Conservation (phyloP, 1,140 invertebrate genomes). For the Mylabris phalerata region DNA sequence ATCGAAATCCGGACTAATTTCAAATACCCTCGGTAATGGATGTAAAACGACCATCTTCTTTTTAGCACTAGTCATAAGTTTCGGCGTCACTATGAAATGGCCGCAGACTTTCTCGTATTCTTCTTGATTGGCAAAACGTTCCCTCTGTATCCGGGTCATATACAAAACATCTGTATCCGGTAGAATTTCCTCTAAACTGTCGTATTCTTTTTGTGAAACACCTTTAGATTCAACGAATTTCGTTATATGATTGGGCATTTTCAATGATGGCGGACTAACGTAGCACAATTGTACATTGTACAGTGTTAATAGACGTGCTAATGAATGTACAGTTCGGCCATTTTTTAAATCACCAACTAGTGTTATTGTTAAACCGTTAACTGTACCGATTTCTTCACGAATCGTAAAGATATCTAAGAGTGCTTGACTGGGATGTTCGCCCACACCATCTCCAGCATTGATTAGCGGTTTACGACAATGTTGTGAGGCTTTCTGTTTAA, state of each 20-base stretch:
- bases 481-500: conserved; percentile 65
- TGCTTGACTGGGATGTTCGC: conserved; percentile 98
- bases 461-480: conserved; percentile 84
- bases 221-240: conserved; percentile 72
- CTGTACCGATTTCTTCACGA: conserved; percentile 96
- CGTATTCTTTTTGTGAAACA: conserved; percentile 69
- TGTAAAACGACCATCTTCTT: conserved; percentile 95
- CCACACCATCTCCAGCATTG: conserved; percentile 96
- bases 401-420: conserved; percentile 97
- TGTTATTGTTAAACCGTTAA: conserved; percentile 89
- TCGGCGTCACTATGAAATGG: conserved; percentile 83
- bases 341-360: conserved; percentile 96
- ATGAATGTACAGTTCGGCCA: conserved; percentile 95
- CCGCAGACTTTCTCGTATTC: conserved; percentile 88
- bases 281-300: conserved; percentile 88
- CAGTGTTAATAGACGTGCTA: conserved; percentile 83
- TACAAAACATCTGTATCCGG: conserved; percentile 94
- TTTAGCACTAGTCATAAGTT: conserved; percentile 92
- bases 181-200: conserved; percentile 73
- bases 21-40: conserved; percentile 88
- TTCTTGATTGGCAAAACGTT: conserved; percentile 76
- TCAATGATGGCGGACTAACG: conserved; percentile 77
- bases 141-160: conserved; percentile 95
- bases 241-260: conserved; percentile 83
- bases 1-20: conserved; percentile 93